Evolutionary conservation across 2,113 vertebrate species (phyloP), one percentile per base, ranked within the genome.

Genomic region (Stegastes partitus): DNA sequence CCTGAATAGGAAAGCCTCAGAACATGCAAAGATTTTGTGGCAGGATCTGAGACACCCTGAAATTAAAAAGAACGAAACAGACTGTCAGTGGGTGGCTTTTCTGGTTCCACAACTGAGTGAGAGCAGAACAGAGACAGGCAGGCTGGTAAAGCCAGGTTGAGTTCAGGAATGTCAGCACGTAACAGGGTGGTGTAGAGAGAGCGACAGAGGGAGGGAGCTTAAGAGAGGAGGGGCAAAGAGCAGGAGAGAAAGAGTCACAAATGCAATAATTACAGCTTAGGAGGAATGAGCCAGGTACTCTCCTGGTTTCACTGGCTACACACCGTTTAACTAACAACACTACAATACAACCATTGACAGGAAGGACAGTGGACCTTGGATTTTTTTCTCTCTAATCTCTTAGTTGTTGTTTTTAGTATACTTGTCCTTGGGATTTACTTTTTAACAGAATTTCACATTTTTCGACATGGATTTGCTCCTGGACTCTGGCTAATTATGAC

Each of bases 221-320:
- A 65, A 79, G 22, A 86, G 73, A 83, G 85, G 79, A 81, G 83
- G 87, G 85, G 85, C 79, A 89, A 83, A 87, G 82, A 81, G 77
- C 70, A 83, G 57, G 75, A 72, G 77, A 76, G 63, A 54, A n/a
- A n/a, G 85, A 85, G 84, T 82, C 77, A 87, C 85, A 84, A 81
- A 89, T 67, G 56, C 79, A 82, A 79, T 89, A 79, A 92, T 87
- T 86, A 91, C 72, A 86, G 86, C 63, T 65, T 56, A 76, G 80
- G 63, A 81, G 73, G 77, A 80, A 68, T 73, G 68, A 64, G 67
- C 42, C 6, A 71, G 62, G 39, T 56, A 55, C 72, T 74, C 50
- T 74, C n/a, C 65, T 71, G 42, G 49, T 78, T 85, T 49, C 59
- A 69, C 69, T 73, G 66, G 53, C 70, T 80, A 61, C 55, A 34